Base-by-base conservation (phyloP, 23 tunicate species). In the Ciona savignyi region DNA sequence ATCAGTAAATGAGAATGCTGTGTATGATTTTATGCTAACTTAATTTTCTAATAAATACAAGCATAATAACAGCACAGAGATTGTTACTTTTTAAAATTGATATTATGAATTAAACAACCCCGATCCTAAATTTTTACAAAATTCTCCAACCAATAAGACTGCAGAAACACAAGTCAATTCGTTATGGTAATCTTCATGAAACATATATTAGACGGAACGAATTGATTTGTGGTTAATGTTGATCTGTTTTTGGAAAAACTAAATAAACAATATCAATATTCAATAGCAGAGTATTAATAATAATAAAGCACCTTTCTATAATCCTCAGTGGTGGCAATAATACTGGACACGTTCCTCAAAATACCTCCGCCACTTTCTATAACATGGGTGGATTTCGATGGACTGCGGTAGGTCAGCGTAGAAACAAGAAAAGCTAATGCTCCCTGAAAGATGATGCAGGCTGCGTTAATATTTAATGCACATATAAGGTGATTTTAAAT, bases 311-410 rank as follows among this genome's bases (percentile, higher is more conserved):
- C 92, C 84, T 74, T 51, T 73, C 92, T 67, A 42, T 78, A 85
- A 30, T 78, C 84, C 27, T 78, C 80, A 66, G 65, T 85, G 60
- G 75, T 74, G 1, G 92, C 84, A 9, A 85, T 75, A 32, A 85
- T 77, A 70, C 71, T 78, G 0, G 92, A 78, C 1, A 85, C 70
- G 68, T 85, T 85, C n/a, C 92, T 60, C 1, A 85, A 76, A 22
- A 79, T 74, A 19, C 92, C 92, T 4, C 92, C 76, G 1, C 80
- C 89, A 72, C 82, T 77, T 48, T 84, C 89, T 1, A 77, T 63
- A 20, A 84, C 81, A 0, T 56, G 65, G 2, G 33, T 69, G 35
- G 75, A 29, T 63, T 78, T 68, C 2, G 83, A 68, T 1, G 80
- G 80, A 22, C 68, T 73, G n/a, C 75, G 63, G 70, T 73, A 85